phyloP scores from a whole-genome alignment of 2,888 invertebrate species.

The Rhogogaster chlorosoma region DNA sequence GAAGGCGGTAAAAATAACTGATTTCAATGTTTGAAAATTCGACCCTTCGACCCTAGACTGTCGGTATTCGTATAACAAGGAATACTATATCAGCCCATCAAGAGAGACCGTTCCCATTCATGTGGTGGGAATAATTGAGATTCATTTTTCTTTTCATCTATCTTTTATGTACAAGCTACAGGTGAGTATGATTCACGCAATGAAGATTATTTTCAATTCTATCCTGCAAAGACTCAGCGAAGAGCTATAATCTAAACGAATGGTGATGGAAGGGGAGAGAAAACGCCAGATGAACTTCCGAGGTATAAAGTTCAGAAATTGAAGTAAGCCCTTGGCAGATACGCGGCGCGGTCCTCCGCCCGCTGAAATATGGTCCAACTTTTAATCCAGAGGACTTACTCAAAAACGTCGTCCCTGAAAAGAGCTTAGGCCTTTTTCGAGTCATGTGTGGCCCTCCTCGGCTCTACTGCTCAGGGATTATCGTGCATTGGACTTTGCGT shows the following conservation, averaged over 20 bases:
- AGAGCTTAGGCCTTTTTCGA: slow-evolving; percentile 42
- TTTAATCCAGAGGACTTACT: slow-evolving; percentile 48
- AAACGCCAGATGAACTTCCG: slow-evolving; percentile 23
- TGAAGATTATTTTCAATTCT: slow-evolving; percentile 5
- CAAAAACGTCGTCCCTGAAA: slow-evolving; percentile 31
- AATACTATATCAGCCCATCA: neutral
- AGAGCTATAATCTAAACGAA: slow-evolving; percentile 4
- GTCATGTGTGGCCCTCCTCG: slow-evolving; percentile 26
- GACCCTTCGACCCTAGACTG: slow-evolving; percentile 6
- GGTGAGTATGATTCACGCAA: neutral
- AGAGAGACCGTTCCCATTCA: neutral
- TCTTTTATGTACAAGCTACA: neutral
- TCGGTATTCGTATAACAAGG: neutral
- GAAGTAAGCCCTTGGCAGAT: slow-evolving; percentile 45
- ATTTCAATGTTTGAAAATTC: slow-evolving; percentile 21
- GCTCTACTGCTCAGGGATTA: slow-evolving; percentile 31
- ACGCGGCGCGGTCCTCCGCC: slow-evolving; percentile 29
- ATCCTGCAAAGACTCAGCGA: neutral
- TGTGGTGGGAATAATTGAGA: neutral
- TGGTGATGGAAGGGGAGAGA: slow-evolving; percentile 29
- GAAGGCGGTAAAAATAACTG: neutral
- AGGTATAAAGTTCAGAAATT: slow-evolving; percentile 48
- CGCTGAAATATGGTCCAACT: slow-evolving; percentile 45
- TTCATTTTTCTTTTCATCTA: neutral
- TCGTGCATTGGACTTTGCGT: slow-evolving; percentile 21